These are phyloP conservation scores for Parazoanthus darwini DNA, from an alignment of 92 coral and sea anemone species.

Conservation along the genomic window DNA sequence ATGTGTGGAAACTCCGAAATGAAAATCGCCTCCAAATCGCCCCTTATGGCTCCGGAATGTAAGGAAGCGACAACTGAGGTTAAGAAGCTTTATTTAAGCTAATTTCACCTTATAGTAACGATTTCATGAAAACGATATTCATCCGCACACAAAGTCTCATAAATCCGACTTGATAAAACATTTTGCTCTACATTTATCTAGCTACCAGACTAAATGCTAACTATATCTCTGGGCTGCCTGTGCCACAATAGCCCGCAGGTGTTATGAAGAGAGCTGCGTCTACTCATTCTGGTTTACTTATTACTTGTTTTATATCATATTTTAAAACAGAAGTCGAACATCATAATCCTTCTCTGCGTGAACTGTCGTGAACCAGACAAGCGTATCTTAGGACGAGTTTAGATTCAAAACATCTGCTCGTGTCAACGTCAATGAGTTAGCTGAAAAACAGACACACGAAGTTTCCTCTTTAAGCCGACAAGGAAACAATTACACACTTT, in stretches of 20 bases:
- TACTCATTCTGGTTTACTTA: not conserved
- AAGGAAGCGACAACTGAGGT: no score
- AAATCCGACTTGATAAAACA: no score
- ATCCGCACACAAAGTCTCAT: no score
- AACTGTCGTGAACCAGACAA: not conserved
- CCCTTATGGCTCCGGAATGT: no score
- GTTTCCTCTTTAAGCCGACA: not conserved
- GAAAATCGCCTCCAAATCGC: no score
- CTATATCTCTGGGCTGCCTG: no score
- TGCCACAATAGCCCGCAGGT: not conserved
- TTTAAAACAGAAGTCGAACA: not conserved
- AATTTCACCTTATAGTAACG: no score
- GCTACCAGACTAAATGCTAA: no score
- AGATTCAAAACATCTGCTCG: slow-evolving; percentile 11
- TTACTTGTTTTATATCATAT: not conserved
- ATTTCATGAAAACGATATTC: no score
- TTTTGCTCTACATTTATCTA: no score
- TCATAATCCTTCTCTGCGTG: not conserved
- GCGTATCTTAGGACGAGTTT: not conserved
- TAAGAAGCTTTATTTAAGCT: no score
- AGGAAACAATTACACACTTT: not conserved
- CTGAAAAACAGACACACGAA: not conserved
- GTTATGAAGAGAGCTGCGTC: not conserved
- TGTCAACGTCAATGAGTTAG: not conserved
- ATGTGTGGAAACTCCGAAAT: no score